Percentiles rank a stretch among this genome's conserved stretches.
These are phyloP conservation scores for Ypsolopha sequella DNA, from an alignment of 2,888 invertebrate species.

Conservation along the genomic window DNA sequence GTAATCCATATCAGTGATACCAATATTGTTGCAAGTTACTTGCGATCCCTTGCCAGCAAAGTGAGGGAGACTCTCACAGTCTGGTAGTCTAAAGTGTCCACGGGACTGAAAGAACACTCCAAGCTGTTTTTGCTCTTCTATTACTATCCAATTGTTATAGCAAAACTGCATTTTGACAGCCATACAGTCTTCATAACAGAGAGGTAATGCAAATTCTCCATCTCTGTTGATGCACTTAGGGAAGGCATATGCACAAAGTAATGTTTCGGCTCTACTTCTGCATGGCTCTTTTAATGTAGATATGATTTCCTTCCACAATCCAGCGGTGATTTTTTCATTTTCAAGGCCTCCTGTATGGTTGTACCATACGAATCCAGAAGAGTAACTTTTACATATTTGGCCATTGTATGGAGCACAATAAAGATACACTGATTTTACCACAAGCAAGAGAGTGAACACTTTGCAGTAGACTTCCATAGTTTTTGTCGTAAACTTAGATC, in stretches of 20 bases:
- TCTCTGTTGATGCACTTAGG: conserved; percentile 83
- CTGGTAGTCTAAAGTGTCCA: conserved; percentile 89
- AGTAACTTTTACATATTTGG: conserved; percentile 80
- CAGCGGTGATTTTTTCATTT: conserved; percentile 87
- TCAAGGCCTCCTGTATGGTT: conserved; percentile 80
- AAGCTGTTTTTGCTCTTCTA: conserved; percentile 88
- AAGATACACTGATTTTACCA: conserved; percentile 64
- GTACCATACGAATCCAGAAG: conserved; percentile 82
- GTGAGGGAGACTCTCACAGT: conserved; percentile 85
- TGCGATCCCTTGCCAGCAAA: conserved; percentile 73
- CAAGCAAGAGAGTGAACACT: conserved; percentile 11
- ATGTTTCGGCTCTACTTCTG: conserved; percentile 87
- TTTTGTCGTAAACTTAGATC: conserved; percentile 2
- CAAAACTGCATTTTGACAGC: conserved; percentile 93
- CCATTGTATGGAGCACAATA: conserved; percentile 92
- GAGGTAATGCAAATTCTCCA: conserved; percentile 76
- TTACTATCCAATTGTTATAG: conserved; percentile 92
- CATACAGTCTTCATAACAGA: conserved; percentile 94
- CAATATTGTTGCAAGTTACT: conserved; percentile 84
- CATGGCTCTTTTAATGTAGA: conserved; percentile 85
- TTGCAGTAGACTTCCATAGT: conserved; percentile 45
- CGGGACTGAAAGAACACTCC: conserved; percentile 83
- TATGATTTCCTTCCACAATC: conserved; percentile 90
- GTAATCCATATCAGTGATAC: conserved; percentile 84
- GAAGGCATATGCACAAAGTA: conserved; percentile 93